phyloP scores from a whole-genome alignment of 2,888 invertebrate genomes.

The Pseudolycoriella hygida region DNA sequence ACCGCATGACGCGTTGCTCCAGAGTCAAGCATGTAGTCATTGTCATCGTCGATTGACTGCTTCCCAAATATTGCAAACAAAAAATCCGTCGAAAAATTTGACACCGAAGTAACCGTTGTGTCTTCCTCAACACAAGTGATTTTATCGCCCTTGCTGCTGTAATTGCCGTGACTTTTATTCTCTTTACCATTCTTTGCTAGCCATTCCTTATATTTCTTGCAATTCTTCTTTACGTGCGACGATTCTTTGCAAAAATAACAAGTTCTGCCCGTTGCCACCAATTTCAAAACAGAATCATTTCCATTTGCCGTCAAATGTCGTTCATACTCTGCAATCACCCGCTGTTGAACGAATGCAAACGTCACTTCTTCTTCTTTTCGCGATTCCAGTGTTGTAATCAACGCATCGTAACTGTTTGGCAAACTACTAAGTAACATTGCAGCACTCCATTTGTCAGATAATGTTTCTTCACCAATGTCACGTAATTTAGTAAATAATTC shows the following conservation, averaged over 20 bases:
- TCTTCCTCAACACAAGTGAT: too few relatives aligned
- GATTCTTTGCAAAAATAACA: neutral
- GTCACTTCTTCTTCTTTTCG: conserved; percentile 4
- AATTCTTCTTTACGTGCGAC: neutral
- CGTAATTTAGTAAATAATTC: neutral
- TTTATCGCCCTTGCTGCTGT: too few relatives aligned
- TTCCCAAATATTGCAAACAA: too few relatives aligned
- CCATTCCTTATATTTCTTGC: neutral
- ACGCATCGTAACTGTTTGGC: neutral
- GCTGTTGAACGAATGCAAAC: neutral
- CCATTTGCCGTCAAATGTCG: too few relatives aligned
- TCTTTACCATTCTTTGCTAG: too few relatives aligned
- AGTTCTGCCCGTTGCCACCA: too few relatives aligned
- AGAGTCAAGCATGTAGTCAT: neutral
- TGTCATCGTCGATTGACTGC: too few relatives aligned
- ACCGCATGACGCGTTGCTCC: neutral
- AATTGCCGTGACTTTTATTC: too few relatives aligned
- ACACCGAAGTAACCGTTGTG: too few relatives aligned
- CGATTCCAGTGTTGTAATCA: neutral
- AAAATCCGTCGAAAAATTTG: too few relatives aligned
- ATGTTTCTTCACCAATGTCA: neutral
- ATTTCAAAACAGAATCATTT: too few relatives aligned
- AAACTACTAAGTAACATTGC: neutral
- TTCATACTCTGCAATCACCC: neutral
- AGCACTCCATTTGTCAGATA: neutral